Evolutionary conservation across 2,888 invertebrate species (phyloP), one percentile per base, ranked within the genome.

Genomic region (Mesoligia furuncula): DNA sequence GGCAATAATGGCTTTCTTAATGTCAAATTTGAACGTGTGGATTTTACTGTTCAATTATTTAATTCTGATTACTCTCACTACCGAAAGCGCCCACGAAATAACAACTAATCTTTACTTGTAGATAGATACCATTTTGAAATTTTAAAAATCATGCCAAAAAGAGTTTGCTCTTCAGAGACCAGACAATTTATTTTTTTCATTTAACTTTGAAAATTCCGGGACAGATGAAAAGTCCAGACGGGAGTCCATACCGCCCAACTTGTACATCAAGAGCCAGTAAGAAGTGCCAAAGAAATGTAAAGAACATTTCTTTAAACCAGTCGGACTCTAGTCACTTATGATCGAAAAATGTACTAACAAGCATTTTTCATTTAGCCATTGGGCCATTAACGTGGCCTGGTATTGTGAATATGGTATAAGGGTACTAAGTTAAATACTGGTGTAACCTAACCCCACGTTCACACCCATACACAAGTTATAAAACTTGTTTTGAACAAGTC

Each of bases 301-400:
- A 4, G n/a, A 42, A 68, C 85, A 81, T 70, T 75, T 84, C 78
- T 75, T 45, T 3, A 20, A 20, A 59, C 79, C 88, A 77, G 88
- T 82, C 77, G 88, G 85, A 81, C 88, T 86, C 79, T 86, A 86
- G 88, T 87, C 88, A 87, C 71, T 77, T 45, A 71, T 65, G 62
- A 82, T 67, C 70, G 75, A 75, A 62, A 54, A 54, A 84, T 85
- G 82, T 84, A 73, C 61, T 66, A 71, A 61, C 51, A 66, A 36
- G 70, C 72, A 72, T 68, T 76, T 76, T 70, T 71, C 80, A 68
- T 64, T 45, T 78, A 81, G 73, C 75, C 85, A 62, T 27, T 73
- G 79, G 82, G 82, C 75, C 75, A 68, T 65, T 72, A 57, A 64
- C 64, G 75, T 79, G 85, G 79, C 84, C 78, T 85, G 82, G 78